A percentile compares a stretch with the other conserved stretches of the same genome.
Evolutionary conservation across 2,888 invertebrate species (phyloP).

Genomic region (Dicyrtomina minuta): DNA sequence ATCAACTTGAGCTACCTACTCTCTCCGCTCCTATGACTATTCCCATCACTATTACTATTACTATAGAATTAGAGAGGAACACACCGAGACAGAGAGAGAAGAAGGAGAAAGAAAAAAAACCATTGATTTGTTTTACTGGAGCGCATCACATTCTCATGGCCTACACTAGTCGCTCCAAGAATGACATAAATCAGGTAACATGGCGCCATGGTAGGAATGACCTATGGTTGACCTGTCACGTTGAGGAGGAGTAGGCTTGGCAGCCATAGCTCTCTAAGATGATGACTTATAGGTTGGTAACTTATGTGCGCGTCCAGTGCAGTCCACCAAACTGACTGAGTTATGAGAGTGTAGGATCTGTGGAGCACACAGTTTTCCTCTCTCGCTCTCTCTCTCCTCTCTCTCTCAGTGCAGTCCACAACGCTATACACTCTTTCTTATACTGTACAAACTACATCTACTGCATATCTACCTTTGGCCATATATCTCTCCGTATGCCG

Average conservation of each 20-base stretch:
- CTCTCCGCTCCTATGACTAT: too few species aligned
- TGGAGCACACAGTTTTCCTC: not conserved
- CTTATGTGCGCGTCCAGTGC: constrained; percentile 33
- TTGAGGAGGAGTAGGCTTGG: constrained; percentile 37
- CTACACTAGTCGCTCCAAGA: constrained; percentile 21
- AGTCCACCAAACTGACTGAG: constrained; percentile 33
- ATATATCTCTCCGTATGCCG: not conserved
- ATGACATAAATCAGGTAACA: constrained; percentile 43
- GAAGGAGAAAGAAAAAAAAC: constrained; percentile 18
- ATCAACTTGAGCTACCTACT: too few species aligned
- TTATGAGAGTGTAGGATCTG: constrained; percentile 32
- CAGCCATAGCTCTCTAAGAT: constrained; percentile 35
- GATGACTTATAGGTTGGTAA: constrained; percentile 37
- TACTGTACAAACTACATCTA: too few species aligned
- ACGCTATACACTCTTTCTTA: not conserved
- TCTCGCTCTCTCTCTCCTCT: too few species aligned
- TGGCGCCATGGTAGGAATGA: constrained; percentile 36
- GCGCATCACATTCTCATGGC: constrained; percentile 32
- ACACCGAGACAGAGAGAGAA: not conserved
- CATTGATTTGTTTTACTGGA: constrained; percentile 33
- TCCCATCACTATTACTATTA: too few species aligned
- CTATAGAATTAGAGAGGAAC: not conserved
- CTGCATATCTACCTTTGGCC: too few species aligned
- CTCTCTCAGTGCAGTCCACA: not conserved
- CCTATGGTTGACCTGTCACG: constrained; percentile 42